phyloP scores from a whole-genome alignment of 2,888 invertebrate species.

The Microctonus aethiopoides region DNA sequence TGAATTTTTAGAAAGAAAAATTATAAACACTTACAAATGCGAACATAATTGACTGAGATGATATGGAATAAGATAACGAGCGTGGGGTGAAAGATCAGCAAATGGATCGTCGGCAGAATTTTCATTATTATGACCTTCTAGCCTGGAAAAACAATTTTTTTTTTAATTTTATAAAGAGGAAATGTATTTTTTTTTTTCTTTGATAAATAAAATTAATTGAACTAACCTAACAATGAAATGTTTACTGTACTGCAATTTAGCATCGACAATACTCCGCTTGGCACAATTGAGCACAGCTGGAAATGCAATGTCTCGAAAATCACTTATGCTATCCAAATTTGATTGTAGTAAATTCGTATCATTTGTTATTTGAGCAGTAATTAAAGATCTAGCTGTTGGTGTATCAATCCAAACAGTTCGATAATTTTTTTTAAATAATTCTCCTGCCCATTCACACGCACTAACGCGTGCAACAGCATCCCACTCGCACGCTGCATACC shows the following conservation, averaged over 20 bases:
- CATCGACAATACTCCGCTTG: constrained; percentile 45
- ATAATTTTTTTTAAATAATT: constrained; percentile 47
- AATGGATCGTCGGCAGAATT: constrained; percentile 52
- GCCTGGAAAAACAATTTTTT: constrained; percentile 40
- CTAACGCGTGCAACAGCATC: constrained; percentile 53
- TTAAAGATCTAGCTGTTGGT: constrained; percentile 45
- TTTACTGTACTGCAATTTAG: constrained; percentile 43
- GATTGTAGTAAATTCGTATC: constrained; percentile 9
- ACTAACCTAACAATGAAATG: constrained; percentile 56
- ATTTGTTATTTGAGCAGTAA: constrained; percentile 34
- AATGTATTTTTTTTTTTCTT: background rate
- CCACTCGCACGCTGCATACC: constrained; percentile 53
- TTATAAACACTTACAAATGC: constrained; percentile 50
- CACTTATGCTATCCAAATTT: constrained; percentile 42
- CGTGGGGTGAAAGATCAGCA: constrained; percentile 50
- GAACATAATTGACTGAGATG: constrained; percentile 51
- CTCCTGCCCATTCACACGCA: constrained; percentile 52
- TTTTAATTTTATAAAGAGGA: constrained; percentile 1
- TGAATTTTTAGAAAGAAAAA: constrained; percentile 3
- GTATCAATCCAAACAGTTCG: constrained; percentile 57
- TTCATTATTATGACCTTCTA: constrained; percentile 48
- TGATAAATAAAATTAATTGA: background rate
- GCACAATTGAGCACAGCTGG: constrained; percentile 50
- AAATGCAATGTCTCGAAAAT: constrained; percentile 54
- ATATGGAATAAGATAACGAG: constrained; percentile 53